phyloP scores from a whole-genome alignment of 2,797 vertebrate species.

The Atherinosoma microstoma region DNA sequence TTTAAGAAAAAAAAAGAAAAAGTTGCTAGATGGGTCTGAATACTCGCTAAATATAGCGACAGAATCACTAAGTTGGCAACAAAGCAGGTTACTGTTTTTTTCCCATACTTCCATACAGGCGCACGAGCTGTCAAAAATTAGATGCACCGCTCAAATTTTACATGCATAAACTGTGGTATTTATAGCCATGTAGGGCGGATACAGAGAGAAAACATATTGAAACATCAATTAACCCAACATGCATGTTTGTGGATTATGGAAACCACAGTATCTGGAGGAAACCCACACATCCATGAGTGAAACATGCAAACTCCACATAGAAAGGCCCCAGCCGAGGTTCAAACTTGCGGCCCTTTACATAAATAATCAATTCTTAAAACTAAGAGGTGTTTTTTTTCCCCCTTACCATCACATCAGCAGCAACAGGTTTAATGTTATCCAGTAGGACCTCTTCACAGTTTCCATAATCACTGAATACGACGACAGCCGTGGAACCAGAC shows the following conservation, averaged over 20 bases:
- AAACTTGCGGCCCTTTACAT: not conserved
- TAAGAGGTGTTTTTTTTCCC: slow-evolving; percentile 7
- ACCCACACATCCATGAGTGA: not conserved
- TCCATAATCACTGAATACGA: slow-evolving; percentile 97
- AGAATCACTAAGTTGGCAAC: too few species aligned
- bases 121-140: too few species aligned
- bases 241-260: not conserved
- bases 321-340: not conserved
- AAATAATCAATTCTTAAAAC: slow-evolving; percentile 2
- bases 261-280: not conserved
- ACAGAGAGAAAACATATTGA: not conserved
- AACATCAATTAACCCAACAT: not conserved
- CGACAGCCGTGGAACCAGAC: slow-evolving; percentile 96
- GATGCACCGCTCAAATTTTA: too few species aligned
- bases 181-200: not conserved
- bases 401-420: slow-evolving; percentile 91
- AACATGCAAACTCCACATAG: not conserved
- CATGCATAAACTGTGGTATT: too few species aligned
- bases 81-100: too few species aligned
- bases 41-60: too few species aligned
- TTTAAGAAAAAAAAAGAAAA: too few species aligned
- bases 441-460: slow-evolving; percentile 99
- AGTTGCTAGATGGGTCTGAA: too few species aligned
- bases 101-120: too few species aligned
- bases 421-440: slow-evolving; percentile 93